Evolutionary conservation across 2,113 vertebrate species (phyloP).

Genomic region (Tylochromis polylepis): DNA sequence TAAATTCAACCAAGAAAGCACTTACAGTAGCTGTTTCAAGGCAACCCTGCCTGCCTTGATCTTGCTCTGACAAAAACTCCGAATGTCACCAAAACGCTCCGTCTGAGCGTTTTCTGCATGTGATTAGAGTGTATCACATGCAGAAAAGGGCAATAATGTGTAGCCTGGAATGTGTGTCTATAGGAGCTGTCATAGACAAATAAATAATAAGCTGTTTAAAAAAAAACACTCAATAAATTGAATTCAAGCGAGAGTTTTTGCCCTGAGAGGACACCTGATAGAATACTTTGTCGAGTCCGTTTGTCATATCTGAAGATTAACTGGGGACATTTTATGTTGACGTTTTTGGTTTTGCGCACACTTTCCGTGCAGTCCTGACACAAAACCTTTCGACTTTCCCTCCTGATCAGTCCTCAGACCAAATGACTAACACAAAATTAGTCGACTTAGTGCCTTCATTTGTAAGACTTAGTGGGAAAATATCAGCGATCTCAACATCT

Average conservation of each 20-base stretch:
- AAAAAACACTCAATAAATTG: background rate
- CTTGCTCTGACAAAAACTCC: background rate
- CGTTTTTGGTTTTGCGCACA: background rate
- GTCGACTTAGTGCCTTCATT: background rate
- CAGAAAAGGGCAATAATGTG: background rate
- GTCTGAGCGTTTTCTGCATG: background rate
- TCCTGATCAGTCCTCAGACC: background rate
- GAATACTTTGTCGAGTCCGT: background rate
- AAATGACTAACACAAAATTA: background rate
- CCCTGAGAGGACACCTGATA: background rate
- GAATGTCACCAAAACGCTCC: constrained; percentile 3
- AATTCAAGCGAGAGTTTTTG: background rate
- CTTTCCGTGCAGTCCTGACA: background rate
- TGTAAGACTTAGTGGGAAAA: background rate
- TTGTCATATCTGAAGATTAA: background rate
- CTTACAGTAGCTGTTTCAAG: constrained; percentile 16
- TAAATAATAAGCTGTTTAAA: background rate
- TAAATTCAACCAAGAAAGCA: constrained; percentile 43
- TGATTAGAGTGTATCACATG: constrained; percentile 23
- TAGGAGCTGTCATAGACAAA: background rate
- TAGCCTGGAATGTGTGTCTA: background rate
- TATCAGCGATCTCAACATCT: background rate
- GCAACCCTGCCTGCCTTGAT: background rate
- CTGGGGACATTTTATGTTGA: background rate
- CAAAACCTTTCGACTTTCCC: background rate